Base-by-base conservation (phyloP, 2,888 invertebrate genomes). In the Cataglyphis cursor region DNA sequence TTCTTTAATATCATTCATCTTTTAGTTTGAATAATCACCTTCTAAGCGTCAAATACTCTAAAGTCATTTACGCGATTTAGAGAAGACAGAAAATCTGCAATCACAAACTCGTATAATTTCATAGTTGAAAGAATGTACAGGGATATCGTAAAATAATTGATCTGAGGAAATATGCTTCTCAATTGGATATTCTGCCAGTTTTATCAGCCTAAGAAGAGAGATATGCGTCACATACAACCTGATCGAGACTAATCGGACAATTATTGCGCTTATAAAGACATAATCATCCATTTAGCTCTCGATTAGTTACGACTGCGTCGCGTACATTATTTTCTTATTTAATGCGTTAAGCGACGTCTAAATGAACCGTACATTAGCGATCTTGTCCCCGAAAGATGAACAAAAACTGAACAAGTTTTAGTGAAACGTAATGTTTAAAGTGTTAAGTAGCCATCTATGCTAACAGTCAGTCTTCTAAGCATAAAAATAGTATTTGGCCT, bases 161-260 rank as follows among this genome's bases (percentile, higher is more conserved):
- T 35, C 3, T 28, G 70, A 54, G 38, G 24, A 41, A 70, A 78
- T 6, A 38, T 9, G 41, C 54, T 70, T n/a, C 41, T 57, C 28
- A 10, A 10, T 78, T 57, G 41, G 41, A 12, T 70, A 70, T 10
- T 78, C 72, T 70, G 70, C 64, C 64, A 64, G 24, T 78, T 78
- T 78, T 41, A 57, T 78, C 57, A 78, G 76, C 57, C 38, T 78
- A 78, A 78, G 41, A 68, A 21, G 21, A 68, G 54, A 62, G 3
- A 28, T 70, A 57, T 41, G 51, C 66, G 54, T 75, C 24, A 62
- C n/a, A n/a, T 65, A 75, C 81, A 61, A 28, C 18, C 31, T 70
- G 57, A 64, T 70, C 57, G 72, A 83, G 62, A 85, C 75, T 72
- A 48, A 59, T 82, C 66, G 76, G 83, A 84, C 88, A 90, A 86